Percentiles rank a stretch among this genome's conserved stretches.
phyloP scores from a whole-genome alignment of 2,888 invertebrate genomes.

The Andricus curvator region DNA sequence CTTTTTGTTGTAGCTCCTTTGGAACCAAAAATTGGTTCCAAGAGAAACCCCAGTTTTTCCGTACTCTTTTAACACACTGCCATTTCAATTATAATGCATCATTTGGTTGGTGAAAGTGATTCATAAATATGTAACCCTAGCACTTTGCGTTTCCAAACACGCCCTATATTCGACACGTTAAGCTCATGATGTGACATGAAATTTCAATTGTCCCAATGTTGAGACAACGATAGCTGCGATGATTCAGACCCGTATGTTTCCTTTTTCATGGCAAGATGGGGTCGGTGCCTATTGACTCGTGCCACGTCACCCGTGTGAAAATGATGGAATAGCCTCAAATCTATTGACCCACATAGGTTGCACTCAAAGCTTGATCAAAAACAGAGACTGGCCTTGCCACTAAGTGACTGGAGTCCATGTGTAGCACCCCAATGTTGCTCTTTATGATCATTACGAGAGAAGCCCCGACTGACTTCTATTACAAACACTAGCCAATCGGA shows the following conservation, averaged over 20 bases:
- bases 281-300: background rate
- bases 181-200: slow-evolving; percentile 8
- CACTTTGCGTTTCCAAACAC: slow-evolving; percentile 15
- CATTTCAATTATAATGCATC: background rate
- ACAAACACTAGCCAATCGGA: slow-evolving; percentile 71
- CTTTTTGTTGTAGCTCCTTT: no score
- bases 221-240: background rate
- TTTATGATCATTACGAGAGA: slow-evolving; percentile 3
- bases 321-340: slow-evolving; percentile 9
- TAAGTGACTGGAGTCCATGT: background rate
- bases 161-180: slow-evolving; percentile 25
- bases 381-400: background rate
- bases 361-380: background rate
- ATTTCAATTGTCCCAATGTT: slow-evolving; percentile 15
- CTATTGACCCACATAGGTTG: background rate
- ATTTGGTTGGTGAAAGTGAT: background rate
- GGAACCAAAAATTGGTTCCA: no score
- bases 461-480: slow-evolving; percentile 61
- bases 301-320: slow-evolving; percentile 40
- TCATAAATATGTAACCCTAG: background rate
- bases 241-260: slow-evolving; percentile 34
- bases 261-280: slow-evolving; percentile 14
- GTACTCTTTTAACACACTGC: no score
- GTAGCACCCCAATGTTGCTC: slow-evolving; percentile 8
- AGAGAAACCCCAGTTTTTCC: no score